Conservation (phyloP, 2,888 invertebrate species). For the Drosophila niveifrons region DNA sequence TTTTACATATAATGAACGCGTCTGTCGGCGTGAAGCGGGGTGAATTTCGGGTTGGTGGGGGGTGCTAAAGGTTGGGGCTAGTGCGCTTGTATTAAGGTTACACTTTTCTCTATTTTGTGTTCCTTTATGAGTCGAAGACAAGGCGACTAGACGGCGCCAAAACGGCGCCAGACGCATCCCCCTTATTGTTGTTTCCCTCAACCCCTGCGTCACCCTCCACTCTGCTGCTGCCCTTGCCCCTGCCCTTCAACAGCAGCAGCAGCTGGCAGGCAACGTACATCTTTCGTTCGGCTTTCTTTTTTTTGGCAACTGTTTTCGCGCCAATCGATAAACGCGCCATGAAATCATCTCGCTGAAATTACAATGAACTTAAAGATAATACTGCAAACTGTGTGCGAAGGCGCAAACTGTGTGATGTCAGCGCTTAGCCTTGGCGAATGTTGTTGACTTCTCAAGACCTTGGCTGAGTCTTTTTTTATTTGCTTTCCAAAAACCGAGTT, state of each 20-base stretch:
- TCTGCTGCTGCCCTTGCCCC: slow-evolving; percentile 5
- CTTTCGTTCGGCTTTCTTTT: not conserved
- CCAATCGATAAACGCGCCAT: slow-evolving; percentile 62
- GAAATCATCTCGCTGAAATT: slow-evolving; percentile 59
- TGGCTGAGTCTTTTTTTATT: not conserved
- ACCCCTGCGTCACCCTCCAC: not conserved
- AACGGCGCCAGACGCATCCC: slow-evolving; percentile 44
- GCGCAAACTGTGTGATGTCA: slow-evolving; percentile 1
- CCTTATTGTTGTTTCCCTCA: slow-evolving; percentile 2
- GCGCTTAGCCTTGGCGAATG: not conserved
- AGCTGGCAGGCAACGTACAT: not conserved
- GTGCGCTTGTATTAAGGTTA: slow-evolving; percentile 72
- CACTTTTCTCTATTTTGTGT: slow-evolving; percentile 62
- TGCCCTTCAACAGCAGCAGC: not conserved
- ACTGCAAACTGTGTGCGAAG: slow-evolving; percentile 6
- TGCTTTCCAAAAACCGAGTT: not conserved
- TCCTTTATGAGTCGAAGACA: slow-evolving; percentile 17
- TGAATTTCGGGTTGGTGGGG: slow-evolving; percentile 1
- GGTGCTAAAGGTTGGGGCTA: not conserved
- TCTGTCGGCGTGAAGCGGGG: slow-evolving; percentile 12
- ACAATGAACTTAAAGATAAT: slow-evolving; percentile 51
- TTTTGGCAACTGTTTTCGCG: slow-evolving; percentile 60
- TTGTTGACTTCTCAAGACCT: not conserved
- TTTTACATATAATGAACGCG: slow-evolving; percentile 54
- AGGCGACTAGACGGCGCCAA: slow-evolving; percentile 73